Percentiles rank a stretch among this genome's conserved stretches.
Conservation (phyloP, 37 sponge, comb jelly and placozoan genomes). For the Haliclona indistincta region DNA sequence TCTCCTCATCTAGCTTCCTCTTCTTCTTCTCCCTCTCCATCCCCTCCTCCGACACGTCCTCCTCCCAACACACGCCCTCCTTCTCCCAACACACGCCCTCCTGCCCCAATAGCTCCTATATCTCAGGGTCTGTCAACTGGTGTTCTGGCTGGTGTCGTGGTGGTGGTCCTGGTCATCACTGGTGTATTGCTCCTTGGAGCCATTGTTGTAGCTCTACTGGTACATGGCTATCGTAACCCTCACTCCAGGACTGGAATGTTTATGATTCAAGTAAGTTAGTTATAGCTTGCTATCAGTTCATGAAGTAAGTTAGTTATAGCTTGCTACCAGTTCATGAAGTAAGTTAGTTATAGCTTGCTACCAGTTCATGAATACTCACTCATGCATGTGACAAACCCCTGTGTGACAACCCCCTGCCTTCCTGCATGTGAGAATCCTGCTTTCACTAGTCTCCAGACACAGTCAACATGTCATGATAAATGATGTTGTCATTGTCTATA, state of each 20-base stretch:
- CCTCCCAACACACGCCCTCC: background rate
- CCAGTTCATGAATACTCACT: too few species aligned
- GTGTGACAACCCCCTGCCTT: too few species aligned
- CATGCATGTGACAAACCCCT: too few species aligned
- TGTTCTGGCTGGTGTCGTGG: constrained; percentile 27
- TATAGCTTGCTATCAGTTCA: too few species aligned
- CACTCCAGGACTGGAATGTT: constrained; percentile 34
- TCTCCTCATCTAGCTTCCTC: too few species aligned
- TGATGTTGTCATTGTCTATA: too few species aligned
- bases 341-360: too few species aligned
- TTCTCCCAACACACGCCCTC: background rate
- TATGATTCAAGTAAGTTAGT: constrained; percentile 67
- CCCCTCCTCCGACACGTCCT: background rate
- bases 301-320: too few species aligned
- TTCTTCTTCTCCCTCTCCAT: background rate
- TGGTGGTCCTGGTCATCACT: constrained; percentile 14
- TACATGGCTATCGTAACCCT: constrained; percentile 45
- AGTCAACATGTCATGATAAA: too few species aligned
- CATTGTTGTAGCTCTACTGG: constrained; percentile 6
- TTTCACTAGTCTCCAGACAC: too few species aligned
- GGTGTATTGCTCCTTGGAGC: constrained; percentile 5
- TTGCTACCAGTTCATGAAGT: too few species aligned
- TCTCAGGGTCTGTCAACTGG: background rate
- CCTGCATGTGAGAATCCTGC: too few species aligned
- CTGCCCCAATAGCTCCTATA: background rate